Base-by-base conservation (phyloP, 2,888 invertebrate species). In the Dolichomitus sp. region DNA sequence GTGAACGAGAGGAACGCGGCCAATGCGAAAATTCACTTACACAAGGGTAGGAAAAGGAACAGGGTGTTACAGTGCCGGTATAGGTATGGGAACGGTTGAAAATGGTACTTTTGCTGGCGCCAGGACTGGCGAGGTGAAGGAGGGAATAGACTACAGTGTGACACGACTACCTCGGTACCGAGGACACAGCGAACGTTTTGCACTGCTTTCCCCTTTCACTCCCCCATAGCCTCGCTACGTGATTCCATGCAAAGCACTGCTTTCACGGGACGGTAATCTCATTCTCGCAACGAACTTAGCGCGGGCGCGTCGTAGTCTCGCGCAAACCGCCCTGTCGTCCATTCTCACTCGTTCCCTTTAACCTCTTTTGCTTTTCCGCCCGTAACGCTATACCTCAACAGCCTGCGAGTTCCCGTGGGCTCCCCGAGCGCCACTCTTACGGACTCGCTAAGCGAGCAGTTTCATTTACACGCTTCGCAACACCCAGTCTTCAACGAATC, bases 241-340 rank as follows among this genome's bases (percentile, higher is more conserved):
- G 88, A 89, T 86, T 88, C 86, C 87, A 88, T 87, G 89, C 87
- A 91, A 91, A 90, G 89, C 89, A 86, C 88, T 90, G 88, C 90
- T 90, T 90, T 91, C 88, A 90, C 88, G 89, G 87, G 85, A 87
- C 89, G 87, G 90, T 90, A 90, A 90, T 90, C 89, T 90, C 90
- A 90, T 90, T 90, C 88, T 89, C 88, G 69, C 88, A 90, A 90
- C 88, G 87, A 90, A 90, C 87, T 90, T 90, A 90, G 87, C 78
- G 74, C 61, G 40, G 14, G 66, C 76, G 75, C 80, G 79, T 75
- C 72, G 75, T 69, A 42, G 50, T 83, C 76, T 79, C 75, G 45
- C 33, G 48, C 33, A 50, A 48, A 57, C 66, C 57, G 30, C 50
- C 70, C 45, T 19, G 42, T 68, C 59, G 42, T 75, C 63, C 45